phyloP scores from a whole-genome alignment of 2,113 vertebrate species.

The Leucosticte australis region DNA sequence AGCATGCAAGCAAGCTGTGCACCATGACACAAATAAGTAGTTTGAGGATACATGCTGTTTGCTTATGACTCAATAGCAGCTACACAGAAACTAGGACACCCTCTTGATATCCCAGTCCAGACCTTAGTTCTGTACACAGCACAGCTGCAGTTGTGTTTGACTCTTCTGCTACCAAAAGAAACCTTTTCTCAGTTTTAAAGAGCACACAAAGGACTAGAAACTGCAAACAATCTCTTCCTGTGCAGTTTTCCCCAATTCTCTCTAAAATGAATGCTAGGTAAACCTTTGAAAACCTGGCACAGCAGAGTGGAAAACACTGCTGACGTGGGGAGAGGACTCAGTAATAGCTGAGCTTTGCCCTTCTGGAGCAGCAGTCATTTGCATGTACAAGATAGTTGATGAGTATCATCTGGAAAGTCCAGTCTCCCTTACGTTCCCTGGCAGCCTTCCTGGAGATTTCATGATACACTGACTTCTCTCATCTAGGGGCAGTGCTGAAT shows the following conservation, averaged over 20 bases:
- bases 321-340: neutral
- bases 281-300: neutral
- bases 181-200: neutral
- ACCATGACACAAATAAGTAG: neutral
- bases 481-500: neutral
- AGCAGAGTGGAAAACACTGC: neutral
- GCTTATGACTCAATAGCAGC: neutral
- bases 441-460: neutral
- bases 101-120: neutral
- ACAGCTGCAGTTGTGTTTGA: neutral
- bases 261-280: neutral
- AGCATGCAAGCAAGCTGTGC: neutral
- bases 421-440: conserved; percentile 7
- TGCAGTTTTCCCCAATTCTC: neutral
- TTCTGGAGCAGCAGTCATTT: neutral
- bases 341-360: neutral
- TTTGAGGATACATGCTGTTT: neutral
- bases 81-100: neutral
- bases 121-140: neutral
- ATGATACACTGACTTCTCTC: neutral
- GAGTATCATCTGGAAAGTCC: neutral
- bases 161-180: neutral
- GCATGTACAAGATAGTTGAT: neutral
- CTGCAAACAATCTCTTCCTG: neutral
- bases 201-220: neutral